These are phyloP conservation scores for Nothobranchius kuhntae DNA, from an alignment of 2,113 vertebrate species.

Conservation along the genomic window DNA sequence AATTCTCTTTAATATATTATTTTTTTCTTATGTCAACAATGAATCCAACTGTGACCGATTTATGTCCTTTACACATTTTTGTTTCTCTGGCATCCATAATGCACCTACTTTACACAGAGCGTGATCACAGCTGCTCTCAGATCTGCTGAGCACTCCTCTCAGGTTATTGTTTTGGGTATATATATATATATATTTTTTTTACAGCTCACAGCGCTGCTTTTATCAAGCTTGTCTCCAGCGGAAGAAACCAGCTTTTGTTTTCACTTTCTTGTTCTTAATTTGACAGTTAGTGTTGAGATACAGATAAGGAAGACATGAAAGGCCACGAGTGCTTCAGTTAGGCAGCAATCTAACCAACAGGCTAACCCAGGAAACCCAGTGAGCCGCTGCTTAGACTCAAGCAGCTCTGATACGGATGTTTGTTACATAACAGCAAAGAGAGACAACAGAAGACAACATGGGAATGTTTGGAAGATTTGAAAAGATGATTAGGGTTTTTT, in stretches of 20 bases:
- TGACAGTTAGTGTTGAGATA: conserved; percentile 6
- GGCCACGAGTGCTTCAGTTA: background rate
- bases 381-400: background rate
- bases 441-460: background rate
- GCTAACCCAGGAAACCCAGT: conserved; percentile 3
- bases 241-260: background rate
- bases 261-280: background rate
- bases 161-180: background rate
- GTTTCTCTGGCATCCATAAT: background rate
- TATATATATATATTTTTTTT: conserved; percentile 17
- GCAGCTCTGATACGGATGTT: background rate
- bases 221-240: background rate
- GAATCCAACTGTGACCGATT: conserved; percentile 1
- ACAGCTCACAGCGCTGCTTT: background rate
- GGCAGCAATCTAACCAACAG: conserved; percentile 1
- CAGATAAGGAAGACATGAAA: conserved; percentile 1
- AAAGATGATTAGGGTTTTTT: no score
- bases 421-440: background rate
- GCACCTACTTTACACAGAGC: background rate
- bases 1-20: background rate
- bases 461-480: background rate
- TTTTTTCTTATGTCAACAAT: background rate
- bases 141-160: background rate
- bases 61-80: background rate
- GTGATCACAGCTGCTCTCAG: background rate